Evolutionary conservation across 2,113 vertebrate species (phyloP).

Genomic region (Corapipo altera): DNA sequence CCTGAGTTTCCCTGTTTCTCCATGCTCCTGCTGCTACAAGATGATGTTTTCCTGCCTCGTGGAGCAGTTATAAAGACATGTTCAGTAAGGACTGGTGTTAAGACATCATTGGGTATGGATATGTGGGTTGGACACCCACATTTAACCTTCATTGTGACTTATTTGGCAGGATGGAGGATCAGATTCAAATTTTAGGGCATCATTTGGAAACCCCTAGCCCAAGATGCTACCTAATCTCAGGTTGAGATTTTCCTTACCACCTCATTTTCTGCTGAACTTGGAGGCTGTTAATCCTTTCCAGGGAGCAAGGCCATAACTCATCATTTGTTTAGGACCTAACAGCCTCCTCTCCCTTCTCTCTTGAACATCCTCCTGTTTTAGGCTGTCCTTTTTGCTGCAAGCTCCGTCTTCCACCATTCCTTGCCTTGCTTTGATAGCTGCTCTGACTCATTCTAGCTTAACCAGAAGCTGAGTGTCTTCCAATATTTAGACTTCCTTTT

Average conservation of each 20-base stretch:
- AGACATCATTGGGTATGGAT: accelerated
- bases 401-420: not conserved
- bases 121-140: not conserved
- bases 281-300: not conserved
- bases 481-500: not conserved
- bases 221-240: not conserved
- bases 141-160: not conserved
- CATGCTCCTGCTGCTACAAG: not conserved
- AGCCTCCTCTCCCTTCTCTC: not conserved
- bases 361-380: not conserved
- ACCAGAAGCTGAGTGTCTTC: not conserved
- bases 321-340: not conserved
- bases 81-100: not conserved
- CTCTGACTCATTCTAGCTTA: not conserved
- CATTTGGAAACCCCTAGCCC: not conserved
- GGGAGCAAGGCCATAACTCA: not conserved
- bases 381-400: not conserved
- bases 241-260: not conserved
- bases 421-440: not conserved
- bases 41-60: not conserved
- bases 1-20: not conserved
- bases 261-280: not conserved
- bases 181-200: not conserved
- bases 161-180: not conserved
- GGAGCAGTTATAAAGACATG: not conserved